Conservation (phyloP, 2,888 invertebrate genomes). For the Abrostola triplasia region DNA sequence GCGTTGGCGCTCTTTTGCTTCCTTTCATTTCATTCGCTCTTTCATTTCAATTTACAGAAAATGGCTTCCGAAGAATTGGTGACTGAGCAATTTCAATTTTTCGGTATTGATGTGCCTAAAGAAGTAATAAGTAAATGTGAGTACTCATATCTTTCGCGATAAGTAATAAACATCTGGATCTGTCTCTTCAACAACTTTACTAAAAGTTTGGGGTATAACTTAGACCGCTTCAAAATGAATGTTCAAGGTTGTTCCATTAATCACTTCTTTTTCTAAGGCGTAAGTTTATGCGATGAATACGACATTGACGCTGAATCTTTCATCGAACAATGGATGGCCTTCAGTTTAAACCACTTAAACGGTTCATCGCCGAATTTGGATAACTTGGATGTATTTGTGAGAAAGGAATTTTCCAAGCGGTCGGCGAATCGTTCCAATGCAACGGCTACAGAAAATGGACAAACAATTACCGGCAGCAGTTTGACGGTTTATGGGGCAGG, state of each 20-base stretch:
- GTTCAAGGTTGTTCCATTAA: slow-evolving; percentile 85
- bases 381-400: slow-evolving; percentile 89
- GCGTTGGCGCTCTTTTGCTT: slow-evolving; percentile 67
- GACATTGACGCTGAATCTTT: slow-evolving; percentile 91
- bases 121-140: slow-evolving; percentile 89
- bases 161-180: slow-evolving; percentile 31
- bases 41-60: slow-evolving; percentile 78
- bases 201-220: slow-evolving; percentile 43
- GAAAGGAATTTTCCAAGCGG: slow-evolving; percentile 89
- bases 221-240: slow-evolving; percentile 69
- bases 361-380: slow-evolving; percentile 89
- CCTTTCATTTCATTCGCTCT: slow-evolving; percentile 63
- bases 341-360: slow-evolving; percentile 90
- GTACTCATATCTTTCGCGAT: slow-evolving; percentile 59
- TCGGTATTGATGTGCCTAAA: slow-evolving; percentile 87
- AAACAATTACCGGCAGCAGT: slow-evolving; percentile 76
- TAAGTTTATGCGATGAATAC: slow-evolving; percentile 90
- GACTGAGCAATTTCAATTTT: slow-evolving; percentile 90
- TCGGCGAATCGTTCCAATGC: slow-evolving; percentile 73
- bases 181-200: slow-evolving; percentile 32
- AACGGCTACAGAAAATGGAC: slow-evolving; percentile 73
- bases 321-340: slow-evolving; percentile 94
- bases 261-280: slow-evolving; percentile 82
- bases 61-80: slow-evolving; percentile 88
- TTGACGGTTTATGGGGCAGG: slow-evolving; percentile 79